Evolutionary conservation across 1,140 invertebrate genomes (phyloP), one percentile per base, ranked within the genome.

Genomic region (Aphis gossypii): DNA sequence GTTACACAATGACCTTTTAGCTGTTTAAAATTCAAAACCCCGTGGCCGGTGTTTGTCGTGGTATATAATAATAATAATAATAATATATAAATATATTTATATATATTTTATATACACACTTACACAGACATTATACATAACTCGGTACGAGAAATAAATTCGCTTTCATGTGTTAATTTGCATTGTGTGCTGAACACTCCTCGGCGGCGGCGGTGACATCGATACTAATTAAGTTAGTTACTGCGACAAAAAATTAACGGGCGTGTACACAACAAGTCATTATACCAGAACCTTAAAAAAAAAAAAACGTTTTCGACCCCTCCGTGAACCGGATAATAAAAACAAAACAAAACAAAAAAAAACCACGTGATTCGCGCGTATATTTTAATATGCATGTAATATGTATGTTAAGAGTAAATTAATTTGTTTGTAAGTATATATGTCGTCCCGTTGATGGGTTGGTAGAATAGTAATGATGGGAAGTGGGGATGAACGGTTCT

Each of bases 171-270:
- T 76, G 60, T 76, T 76, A 76, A 76, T 76, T 76, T 76, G 60
- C 30, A 76, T 76, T 76, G 30, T 76, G 60, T n/a, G 11, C n/a
- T 76, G 60, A 76, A 76, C 60, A 76, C 60, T 76, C n/a, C 60
- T 76, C 60, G 60, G 60, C 14, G 60, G 30, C 60, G 60, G 60
- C 14, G n/a, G 60, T 76, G 60, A 76, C 60, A 76, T 76, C 60
- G 60, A 76, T 76, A 76, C 60, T 76, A 76, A 76, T 76, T 76
- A 76, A 76, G 60, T 76, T 76, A 76, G 60, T 76, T 68, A 76
- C 60, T 76, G 60, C 14, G 14, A 76, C 60, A 76, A 76, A 76
- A 76, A 76, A 76, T 76, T 76, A 76, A 76, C 60, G 60, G n/a
- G 30, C 60, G n/a, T 76, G 60, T 76, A 76, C n/a, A 76, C 30